Evolutionary conservation across 2,888 invertebrate genomes (phyloP).

Genomic region (Drosophila siamana): DNA sequence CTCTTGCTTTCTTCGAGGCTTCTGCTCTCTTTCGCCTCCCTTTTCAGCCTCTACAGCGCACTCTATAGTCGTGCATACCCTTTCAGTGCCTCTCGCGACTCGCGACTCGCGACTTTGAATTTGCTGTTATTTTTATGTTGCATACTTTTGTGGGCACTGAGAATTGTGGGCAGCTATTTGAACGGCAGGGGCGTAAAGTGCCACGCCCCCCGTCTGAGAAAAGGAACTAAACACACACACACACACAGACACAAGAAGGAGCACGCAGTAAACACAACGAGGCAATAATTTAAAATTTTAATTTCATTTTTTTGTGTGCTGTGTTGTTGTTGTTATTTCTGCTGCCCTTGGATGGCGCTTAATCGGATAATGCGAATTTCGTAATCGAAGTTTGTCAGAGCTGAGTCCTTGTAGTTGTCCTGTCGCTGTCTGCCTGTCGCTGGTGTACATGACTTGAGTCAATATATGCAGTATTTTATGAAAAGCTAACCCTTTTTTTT

Average conservation of each 20-base stretch:
- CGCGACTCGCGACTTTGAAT: too few relatives aligned
- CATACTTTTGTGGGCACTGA: slow-evolving; percentile 32
- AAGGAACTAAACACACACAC: slow-evolving; percentile 19
- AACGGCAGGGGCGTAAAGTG: slow-evolving; percentile 45
- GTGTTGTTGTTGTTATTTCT: slow-evolving; percentile 4
- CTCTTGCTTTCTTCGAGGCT: too few relatives aligned
- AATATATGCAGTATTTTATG: slow-evolving; percentile 80
- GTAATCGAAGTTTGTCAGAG: slow-evolving; percentile 75
- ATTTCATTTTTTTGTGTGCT: slow-evolving; percentile 53
- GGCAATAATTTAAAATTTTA: slow-evolving; percentile 77
- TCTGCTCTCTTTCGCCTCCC: too few relatives aligned
- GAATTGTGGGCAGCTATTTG: slow-evolving; percentile 24
- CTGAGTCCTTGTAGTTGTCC: slow-evolving; percentile 56
- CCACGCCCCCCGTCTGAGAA: slow-evolving; percentile 32
- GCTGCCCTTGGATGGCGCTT: slow-evolving; percentile 45
- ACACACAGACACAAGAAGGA: too few relatives aligned
- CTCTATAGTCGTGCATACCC: too few relatives aligned
- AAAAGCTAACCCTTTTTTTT: slow-evolving; percentile 71
- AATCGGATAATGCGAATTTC: slow-evolving; percentile 79
- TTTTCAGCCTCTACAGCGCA: too few relatives aligned
- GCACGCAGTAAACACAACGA: slow-evolving; percentile 22
- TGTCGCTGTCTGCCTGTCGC: slow-evolving; percentile 12
- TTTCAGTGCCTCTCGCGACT: background rate
- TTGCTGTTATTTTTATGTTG: slow-evolving; percentile 52
- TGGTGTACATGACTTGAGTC: slow-evolving; percentile 79